These are phyloP conservation scores for Galeopterus variegatus DNA, from an alignment of 2,113 vertebrate species.

Conservation along the genomic window DNA sequence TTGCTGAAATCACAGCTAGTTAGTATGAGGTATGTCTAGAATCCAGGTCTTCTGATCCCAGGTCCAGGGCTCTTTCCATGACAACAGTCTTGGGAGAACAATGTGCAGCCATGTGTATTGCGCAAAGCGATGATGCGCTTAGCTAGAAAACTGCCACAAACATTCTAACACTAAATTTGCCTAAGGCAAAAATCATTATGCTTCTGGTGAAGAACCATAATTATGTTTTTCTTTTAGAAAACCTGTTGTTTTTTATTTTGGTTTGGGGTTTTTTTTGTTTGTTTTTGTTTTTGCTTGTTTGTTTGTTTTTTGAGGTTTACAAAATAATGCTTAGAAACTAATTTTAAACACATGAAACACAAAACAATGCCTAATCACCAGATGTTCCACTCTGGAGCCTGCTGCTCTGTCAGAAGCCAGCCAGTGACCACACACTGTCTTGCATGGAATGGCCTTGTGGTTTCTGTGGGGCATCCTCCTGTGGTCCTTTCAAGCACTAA, in stretches of 20 bases:
- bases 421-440: not conserved
- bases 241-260: not conserved
- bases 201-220: not conserved
- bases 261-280: no score
- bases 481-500: not conserved
- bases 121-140: not conserved
- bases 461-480: not conserved
- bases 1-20: not conserved
- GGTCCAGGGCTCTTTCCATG: not conserved
- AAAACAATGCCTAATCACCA: not conserved
- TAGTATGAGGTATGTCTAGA: not conserved
- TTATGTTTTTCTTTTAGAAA: not conserved
- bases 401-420: not conserved
- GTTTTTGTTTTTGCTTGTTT: not conserved
- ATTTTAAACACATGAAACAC: not conserved
- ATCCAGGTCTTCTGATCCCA: not conserved
- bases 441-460: rapidly evolving
- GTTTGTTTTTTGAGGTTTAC: not conserved
- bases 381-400: no score
- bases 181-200: not conserved
- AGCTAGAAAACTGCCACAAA: not conserved
- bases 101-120: not conserved
- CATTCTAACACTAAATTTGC: not conserved
- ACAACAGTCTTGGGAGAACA: not conserved
- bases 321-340: not conserved